Conservation (phyloP, 2,888 invertebrate species). For the Scelioninae gen. 1 region DNA sequence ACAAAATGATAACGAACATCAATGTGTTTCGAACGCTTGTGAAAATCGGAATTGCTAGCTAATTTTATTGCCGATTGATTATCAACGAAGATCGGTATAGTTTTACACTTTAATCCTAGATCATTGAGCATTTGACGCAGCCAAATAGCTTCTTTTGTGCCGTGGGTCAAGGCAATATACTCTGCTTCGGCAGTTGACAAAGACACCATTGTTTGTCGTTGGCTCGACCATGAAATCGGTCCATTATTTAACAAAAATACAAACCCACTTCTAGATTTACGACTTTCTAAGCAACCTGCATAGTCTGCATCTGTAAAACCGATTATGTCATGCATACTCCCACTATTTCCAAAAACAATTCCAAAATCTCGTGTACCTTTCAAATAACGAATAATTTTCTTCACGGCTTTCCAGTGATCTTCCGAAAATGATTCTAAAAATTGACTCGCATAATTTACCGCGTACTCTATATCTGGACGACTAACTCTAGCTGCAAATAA, state of each 20-base stretch:
- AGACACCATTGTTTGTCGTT: slow-evolving; percentile 1
- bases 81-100: not conserved
- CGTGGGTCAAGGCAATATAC: not conserved
- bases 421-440: not conserved
- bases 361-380: slow-evolving; percentile 19
- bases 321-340: not conserved
- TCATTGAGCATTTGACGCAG: not conserved
- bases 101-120: not conserved
- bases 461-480: slow-evolving; percentile 23
- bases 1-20: too few species aligned
- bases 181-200: slow-evolving; percentile 9
- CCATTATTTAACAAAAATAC: slow-evolving; percentile 4
- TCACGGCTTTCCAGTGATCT: slow-evolving; percentile 10
- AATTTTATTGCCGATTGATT: not conserved
- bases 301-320: slow-evolving; percentile 65
- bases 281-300: slow-evolving; percentile 55
- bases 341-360: slow-evolving; percentile 3
- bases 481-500: slow-evolving; percentile 11
- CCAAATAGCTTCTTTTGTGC: slow-evolving; percentile 13
- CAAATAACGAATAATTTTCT: slow-evolving; percentile 16
- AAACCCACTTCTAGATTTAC: slow-evolving; percentile 41
- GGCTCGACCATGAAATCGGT: slow-evolving; percentile 1
- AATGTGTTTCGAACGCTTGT: too few species aligned
- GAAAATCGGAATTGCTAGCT: not conserved
- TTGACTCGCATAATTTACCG: slow-evolving; percentile 15